A percentile compares a stretch with the other conserved stretches of the same genome.
Conservation (phyloP, 2,113 vertebrate genomes). For the Grammomys dolichurus region DNA sequence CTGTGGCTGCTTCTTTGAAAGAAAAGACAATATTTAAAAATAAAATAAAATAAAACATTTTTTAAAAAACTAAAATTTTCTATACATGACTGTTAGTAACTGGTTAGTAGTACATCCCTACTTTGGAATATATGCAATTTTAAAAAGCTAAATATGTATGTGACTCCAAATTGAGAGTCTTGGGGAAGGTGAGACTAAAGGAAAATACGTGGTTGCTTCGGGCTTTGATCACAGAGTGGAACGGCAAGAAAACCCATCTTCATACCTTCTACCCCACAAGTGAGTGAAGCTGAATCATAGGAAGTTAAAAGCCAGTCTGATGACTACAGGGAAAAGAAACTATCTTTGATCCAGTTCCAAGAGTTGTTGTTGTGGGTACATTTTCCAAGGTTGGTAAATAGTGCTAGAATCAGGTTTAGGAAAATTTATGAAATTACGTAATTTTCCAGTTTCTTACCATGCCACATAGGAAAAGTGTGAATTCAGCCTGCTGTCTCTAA, state of each 20-base stretch:
- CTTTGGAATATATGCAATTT: not conserved
- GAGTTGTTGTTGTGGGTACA: not conserved
- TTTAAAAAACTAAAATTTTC: slow-evolving; percentile 35
- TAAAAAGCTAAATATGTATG: slow-evolving; percentile 25
- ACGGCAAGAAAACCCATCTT: not conserved
- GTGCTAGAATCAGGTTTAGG: not conserved
- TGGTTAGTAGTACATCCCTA: not conserved
- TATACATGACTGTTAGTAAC: not conserved
- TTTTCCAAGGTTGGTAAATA: not conserved
- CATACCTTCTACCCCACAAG: not conserved
- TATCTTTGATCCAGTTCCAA: not conserved
- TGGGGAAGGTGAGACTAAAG: not conserved
- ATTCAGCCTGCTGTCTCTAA: not conserved
- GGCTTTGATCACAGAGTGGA: not conserved
- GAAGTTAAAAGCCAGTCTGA: not conserved
- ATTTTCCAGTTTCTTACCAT: not conserved
- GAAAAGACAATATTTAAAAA: not conserved
- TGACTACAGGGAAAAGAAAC: not conserved
- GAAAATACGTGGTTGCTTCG: not conserved
- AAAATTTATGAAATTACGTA: not conserved
- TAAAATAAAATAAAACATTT: not conserved
- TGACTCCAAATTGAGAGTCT: not conserved
- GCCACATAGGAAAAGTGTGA: not conserved
- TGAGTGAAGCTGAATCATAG: not conserved
- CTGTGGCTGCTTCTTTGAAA: not conserved